Conservation (phyloP, 2,888 invertebrate genomes). For the Ommatoiulus sabulosus region DNA sequence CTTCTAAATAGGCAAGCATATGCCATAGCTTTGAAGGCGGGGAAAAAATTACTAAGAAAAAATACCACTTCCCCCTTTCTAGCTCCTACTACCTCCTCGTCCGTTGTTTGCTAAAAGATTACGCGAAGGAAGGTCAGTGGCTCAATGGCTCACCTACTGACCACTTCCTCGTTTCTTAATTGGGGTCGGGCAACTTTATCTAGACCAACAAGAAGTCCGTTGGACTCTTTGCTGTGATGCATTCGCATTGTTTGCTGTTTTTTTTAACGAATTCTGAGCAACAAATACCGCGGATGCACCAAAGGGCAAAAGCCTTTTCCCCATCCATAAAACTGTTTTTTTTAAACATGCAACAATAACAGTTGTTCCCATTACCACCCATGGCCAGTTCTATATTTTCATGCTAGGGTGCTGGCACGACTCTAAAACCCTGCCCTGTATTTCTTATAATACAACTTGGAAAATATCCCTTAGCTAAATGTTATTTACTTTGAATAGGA, state of each 20-base stretch:
- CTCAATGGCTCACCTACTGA: neutral
- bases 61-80: neutral
- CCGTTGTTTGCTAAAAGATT: neutral
- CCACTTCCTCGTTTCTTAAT: neutral
- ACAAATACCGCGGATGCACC: neutral
- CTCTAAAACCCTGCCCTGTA: no score
- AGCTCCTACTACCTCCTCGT: neutral
- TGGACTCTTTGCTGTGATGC: neutral
- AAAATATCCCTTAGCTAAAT: no score
- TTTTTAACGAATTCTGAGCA: neutral
- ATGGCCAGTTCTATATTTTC: no score
- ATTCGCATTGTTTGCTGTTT: neutral
- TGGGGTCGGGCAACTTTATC: constrained; percentile 4
- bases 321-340: no score
- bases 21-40: neutral
- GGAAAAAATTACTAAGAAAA: neutral
- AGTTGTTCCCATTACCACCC: no score
- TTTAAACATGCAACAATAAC: no score
- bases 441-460: no score
- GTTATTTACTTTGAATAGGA: no score
- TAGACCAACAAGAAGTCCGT: neutral
- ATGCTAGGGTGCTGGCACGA: no score
- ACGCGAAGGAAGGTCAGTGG: neutral
- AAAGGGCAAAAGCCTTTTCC: no score
- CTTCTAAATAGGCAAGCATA: neutral